phyloP scores from a whole-genome alignment of 2,797 vertebrate genomes.

The Allobates femoralis region DNA sequence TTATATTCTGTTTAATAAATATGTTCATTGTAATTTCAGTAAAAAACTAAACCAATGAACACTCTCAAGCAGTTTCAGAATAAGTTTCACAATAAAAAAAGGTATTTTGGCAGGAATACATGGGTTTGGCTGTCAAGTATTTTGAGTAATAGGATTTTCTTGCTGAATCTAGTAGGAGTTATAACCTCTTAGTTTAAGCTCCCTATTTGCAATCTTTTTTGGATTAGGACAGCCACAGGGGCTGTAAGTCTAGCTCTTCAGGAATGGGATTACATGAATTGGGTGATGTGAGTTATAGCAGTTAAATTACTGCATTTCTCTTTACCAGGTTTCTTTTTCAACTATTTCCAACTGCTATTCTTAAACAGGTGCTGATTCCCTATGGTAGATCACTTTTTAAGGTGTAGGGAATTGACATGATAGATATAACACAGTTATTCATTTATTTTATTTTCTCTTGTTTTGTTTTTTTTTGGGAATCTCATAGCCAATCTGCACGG shows the following conservation, averaged over 20 bases:
- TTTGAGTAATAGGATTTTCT: slow-evolving; percentile 31
- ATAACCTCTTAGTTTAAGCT: slow-evolving; percentile 52
- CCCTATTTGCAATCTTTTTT: slow-evolving; percentile 49
- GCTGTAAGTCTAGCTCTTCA: slow-evolving; percentile 30
- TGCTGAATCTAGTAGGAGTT: slow-evolving; percentile 33
- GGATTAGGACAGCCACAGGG: slow-evolving; percentile 45
- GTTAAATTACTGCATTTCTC: slow-evolving; percentile 34
- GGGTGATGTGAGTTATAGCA: slow-evolving; percentile 28
- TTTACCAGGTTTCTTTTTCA: slow-evolving; percentile 27
- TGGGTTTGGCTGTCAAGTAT: slow-evolving; percentile 35
- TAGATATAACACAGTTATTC: not conserved
- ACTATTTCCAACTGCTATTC: slow-evolving; percentile 65
- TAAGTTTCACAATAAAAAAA: slow-evolving; percentile 1
- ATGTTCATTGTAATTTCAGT: not conserved
- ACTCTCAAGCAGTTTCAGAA: not conserved
- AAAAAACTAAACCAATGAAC: slow-evolving; percentile 2
- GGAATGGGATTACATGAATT: slow-evolving; percentile 37
- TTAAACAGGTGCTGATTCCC: slow-evolving; percentile 20
- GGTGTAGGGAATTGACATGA: not conserved
- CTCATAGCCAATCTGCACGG: no score
- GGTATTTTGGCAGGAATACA: slow-evolving; percentile 7
- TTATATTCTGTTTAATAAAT: not conserved
- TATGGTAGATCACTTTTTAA: not conserved
- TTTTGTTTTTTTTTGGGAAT: not conserved
- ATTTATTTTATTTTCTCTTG: not conserved